Base-by-base conservation (phyloP, 1,140 invertebrate species). In the Heliothis subflexa region DNA sequence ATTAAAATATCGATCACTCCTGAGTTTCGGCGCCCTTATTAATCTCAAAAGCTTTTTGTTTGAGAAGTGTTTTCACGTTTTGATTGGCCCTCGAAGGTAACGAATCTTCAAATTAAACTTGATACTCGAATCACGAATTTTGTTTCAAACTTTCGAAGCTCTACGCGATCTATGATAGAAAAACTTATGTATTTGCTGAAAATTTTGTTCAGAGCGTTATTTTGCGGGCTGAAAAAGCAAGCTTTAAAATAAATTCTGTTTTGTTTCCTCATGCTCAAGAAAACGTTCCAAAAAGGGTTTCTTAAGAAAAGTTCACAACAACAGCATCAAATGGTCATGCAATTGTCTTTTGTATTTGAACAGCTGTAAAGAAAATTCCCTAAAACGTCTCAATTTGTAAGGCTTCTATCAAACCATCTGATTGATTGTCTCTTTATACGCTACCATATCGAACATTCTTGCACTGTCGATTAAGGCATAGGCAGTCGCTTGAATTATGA, bases 1-100 rank as follows among this genome's bases (percentile, higher is more conserved):
- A 52, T 50, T 49, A 28, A 16, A 54, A 55, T 54, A 71, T 71
- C 68, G 50, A 71, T 71, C 52, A 71, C 47, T 49, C 13, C 33
- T 11, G 40, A 49, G 47, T 66, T 47, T 66, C 62, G 62, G 16
- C 62, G 40, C 40, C 40, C 62, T 21, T 66, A 66, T 66, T 66
- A 66, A 50, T 52, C 66, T 52, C 47, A 14, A 49, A 52, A 5
- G 7, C 18, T 50, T 16, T 40, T 68, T 49, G 47, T 49, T 50
- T 52, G 7, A 70, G 16, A 50, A 28, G 21, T 70, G 28, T 62
- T 28, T 50, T 50, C 45, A 52, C 18, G 21, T 25, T 70, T 47
- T 52, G 47, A 50, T 50, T 70, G 66, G 66, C 14, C 40, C 45
- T 49, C 12, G 13, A 25, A 70, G 47, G 47, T 47, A 66, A 13